Percentiles rank a stretch among this genome's conserved stretches.
Evolutionary conservation across 1,140 invertebrate species (phyloP).

Genomic region (Hylyphantes graminicola): DNA sequence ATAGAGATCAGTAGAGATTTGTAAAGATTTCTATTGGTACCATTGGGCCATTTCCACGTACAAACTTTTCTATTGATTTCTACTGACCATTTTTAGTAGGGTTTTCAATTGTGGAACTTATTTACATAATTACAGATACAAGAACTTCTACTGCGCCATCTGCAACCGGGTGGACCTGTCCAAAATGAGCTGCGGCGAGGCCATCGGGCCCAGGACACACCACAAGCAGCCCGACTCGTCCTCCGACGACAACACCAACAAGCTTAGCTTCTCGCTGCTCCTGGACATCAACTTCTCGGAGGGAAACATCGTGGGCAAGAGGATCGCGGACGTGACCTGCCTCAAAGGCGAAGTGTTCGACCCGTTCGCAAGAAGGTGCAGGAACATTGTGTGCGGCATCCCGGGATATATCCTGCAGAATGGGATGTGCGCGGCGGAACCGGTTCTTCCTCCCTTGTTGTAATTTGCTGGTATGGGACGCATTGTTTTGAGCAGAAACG

Average conservation of each 20-base stretch:
- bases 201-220: constrained; percentile 9
- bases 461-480: neutral
- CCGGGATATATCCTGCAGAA: constrained; percentile 53
- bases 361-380: constrained; percentile 71
- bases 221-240: constrained; percentile 54
- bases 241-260: constrained; percentile 67
- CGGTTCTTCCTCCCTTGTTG: neutral
- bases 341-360: constrained; percentile 69
- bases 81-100: no score
- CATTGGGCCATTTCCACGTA: no score
- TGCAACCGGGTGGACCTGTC: constrained; percentile 71
- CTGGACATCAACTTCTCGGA: constrained; percentile 68
- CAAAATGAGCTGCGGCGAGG: constrained; percentile 65
- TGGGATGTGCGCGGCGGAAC: constrained; percentile 24
- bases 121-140: constrained; percentile 64
- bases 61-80: no score
- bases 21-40: no score
- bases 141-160: constrained; percentile 73
- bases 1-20: no score
- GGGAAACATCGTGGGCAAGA: constrained; percentile 66
- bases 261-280: constrained; percentile 70
- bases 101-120: no score
- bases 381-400: constrained; percentile 66
- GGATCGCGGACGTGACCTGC: constrained; percentile 64
- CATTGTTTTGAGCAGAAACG: no score